Evolutionary conservation across 1,140 invertebrate genomes (phyloP).

Genomic region (Contarinia nasturtii): DNA sequence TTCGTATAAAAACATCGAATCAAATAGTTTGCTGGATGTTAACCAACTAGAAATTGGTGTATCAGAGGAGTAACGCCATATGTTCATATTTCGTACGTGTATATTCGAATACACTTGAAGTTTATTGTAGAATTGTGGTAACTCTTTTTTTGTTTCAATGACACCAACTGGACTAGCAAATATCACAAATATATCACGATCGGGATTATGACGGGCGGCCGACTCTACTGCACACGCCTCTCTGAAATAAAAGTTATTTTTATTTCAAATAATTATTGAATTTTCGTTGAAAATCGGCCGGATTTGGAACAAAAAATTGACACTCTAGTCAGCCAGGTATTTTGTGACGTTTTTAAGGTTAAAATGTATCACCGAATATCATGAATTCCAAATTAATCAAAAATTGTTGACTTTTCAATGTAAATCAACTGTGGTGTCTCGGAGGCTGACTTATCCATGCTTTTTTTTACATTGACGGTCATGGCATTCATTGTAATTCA

Average conservation of each 20-base stretch:
- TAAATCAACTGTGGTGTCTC: too few relatives aligned
- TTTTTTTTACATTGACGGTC: too few relatives aligned
- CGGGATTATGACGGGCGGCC: slow-evolving; percentile 37
- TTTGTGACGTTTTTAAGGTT: too few relatives aligned
- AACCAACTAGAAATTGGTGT: slow-evolving; percentile 43
- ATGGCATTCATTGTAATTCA: too few relatives aligned
- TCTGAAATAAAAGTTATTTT: slow-evolving; percentile 27
- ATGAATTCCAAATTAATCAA: too few relatives aligned
- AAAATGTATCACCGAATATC: too few relatives aligned
- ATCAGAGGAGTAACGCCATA: slow-evolving; percentile 31
- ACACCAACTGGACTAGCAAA: slow-evolving; percentile 28
- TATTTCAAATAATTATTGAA: too few relatives aligned
- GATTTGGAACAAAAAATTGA: too few relatives aligned
- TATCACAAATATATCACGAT: slow-evolving; percentile 31
- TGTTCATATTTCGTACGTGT: slow-evolving; percentile 30
- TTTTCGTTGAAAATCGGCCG: too few relatives aligned
- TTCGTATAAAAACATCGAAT: slow-evolving; percentile 27
- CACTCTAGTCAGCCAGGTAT: too few relatives aligned
- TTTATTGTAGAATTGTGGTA: slow-evolving; percentile 14
- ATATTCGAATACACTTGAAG: slow-evolving; percentile 36
- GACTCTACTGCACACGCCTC: slow-evolving; percentile 50
- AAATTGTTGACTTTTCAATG: too few relatives aligned
- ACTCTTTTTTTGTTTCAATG: slow-evolving; percentile 12
- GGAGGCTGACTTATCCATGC: too few relatives aligned
- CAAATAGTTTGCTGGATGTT: slow-evolving; percentile 28